Evolutionary conservation across 2,888 invertebrate genomes (phyloP), one percentile per base, ranked within the genome.

Genomic region (Zaprionus lineosus): DNA sequence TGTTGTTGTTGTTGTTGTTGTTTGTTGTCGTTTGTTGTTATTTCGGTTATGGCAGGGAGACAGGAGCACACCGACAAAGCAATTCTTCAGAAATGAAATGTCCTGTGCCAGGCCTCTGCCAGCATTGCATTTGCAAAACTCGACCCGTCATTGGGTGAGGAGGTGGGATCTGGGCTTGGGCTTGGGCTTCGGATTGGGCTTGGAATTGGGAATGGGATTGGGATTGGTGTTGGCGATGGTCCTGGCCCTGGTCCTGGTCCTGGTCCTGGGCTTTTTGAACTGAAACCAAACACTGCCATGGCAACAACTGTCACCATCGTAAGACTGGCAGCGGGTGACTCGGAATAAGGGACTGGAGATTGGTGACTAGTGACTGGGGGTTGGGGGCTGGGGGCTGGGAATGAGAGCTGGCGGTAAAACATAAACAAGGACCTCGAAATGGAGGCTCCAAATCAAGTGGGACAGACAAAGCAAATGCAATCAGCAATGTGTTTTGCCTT

Each of bases 31-130:
- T 29, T 9, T 9, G 50, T 51, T 74, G 62, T 71, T 73, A 48
- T 71, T 77, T 77, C 69, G 74, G 59, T 36, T 47, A 41, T 37
- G 59, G 34, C 18, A 44, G 59, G 29, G 72, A 57, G 68, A 43
- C 62, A 37, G 58, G 41, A 68, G 37, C 50, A 40, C 37, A 60
- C 59, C 69, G 74, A 75, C 84, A 85, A 83, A 84, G 78, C 84
- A 79, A 84, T 84, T 86, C 84, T 84, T 84, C 84, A 86, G 86
- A 79, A 78, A 82, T 82, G 75, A 77, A 79, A 86, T 82, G 86
- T 74, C 73, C 83, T 82, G 78, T 51, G 56, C 58, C 66, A 39
- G 48, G n/a, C n/a, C 73, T 48, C 59, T 52, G 67, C 43, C 50
- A 33, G 69, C 74, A 72, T 46, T 84, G 83, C 79, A 84, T 79